Conservation (phyloP, 2,888 invertebrate genomes). For the Pterobdella sp. region DNA sequence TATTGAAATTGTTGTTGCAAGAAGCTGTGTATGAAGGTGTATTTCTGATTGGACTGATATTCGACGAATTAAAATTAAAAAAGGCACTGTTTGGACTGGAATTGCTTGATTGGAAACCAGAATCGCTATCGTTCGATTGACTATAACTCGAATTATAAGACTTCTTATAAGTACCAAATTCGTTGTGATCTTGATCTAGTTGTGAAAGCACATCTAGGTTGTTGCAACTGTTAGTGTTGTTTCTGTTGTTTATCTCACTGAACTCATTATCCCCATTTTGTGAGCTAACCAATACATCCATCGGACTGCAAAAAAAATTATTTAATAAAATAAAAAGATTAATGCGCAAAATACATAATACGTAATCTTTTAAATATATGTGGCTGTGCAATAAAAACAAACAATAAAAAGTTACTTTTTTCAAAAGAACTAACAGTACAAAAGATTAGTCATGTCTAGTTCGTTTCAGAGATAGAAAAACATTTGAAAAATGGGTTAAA, state of each 20-base stretch:
- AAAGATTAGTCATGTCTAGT: too few species aligned
- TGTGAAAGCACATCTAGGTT: neutral
- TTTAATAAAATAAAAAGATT: neutral
- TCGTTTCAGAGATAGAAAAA: too few species aligned
- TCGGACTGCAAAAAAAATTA: neutral
- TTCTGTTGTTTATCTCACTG: neutral
- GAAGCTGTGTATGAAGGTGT: too few species aligned
- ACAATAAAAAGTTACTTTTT: neutral
- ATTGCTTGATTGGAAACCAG: neutral
- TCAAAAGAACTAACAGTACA: too few species aligned
- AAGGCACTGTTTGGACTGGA: constrained; percentile 12
- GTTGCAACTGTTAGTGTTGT: neutral
- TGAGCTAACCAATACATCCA: neutral
- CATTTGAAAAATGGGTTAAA: too few species aligned
- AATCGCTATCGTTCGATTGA: neutral
- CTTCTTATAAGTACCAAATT: neutral
- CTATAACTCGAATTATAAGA: neutral
- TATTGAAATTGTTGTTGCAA: neutral
- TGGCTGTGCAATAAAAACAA: neutral
- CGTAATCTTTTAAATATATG: neutral
- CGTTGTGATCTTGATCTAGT: neutral
- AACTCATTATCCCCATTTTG: neutral
- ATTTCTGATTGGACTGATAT: neutral
- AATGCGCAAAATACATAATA: neutral
- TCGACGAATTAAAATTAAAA: neutral